Conservation (phyloP, 2,888 invertebrate genomes). For the Acronicta psi region DNA sequence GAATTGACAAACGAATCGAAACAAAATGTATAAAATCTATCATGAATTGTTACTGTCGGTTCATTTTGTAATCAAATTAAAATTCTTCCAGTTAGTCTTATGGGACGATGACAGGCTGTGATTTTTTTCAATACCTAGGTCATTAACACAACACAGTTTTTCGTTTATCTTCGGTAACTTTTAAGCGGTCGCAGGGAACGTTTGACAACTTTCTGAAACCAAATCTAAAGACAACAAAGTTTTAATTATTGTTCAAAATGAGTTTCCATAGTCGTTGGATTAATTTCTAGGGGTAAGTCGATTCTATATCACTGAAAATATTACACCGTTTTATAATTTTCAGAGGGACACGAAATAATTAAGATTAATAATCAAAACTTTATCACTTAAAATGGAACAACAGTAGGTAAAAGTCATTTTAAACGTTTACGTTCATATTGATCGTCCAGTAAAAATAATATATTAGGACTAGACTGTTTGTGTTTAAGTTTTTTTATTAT, state of each 20-base stretch:
- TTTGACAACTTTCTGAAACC: constrained; percentile 21
- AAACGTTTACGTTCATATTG: constrained; percentile 9
- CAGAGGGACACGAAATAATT: constrained; percentile 12
- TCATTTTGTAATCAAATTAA: too few species aligned
- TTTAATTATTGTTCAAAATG: constrained; percentile 48
- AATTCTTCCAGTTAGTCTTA: too few species aligned
- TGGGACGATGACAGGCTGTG: too few species aligned
- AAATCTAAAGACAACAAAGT: constrained; percentile 41
- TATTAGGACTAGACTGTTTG: too few species aligned
- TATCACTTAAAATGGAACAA: constrained; percentile 16
- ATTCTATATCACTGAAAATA: constrained; percentile 34
- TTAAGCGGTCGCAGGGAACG: constrained; percentile 4
- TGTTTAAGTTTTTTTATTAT: not conserved
- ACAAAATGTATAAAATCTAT: too few species aligned
- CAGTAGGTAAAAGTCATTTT: not conserved
- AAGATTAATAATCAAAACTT: constrained; percentile 23
- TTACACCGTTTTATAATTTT: constrained; percentile 18
- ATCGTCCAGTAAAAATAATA: too few species aligned
- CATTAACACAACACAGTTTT: constrained; percentile 28
- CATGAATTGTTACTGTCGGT: too few species aligned
- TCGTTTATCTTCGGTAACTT: constrained; percentile 19
- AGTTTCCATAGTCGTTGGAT: constrained; percentile 35
- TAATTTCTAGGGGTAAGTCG: constrained; percentile 37
- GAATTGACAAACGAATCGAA: too few species aligned
- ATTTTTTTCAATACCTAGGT: constrained; percentile 23